Conservation (phyloP, 2,113 vertebrate genomes). For the Callipepla californica region DNA sequence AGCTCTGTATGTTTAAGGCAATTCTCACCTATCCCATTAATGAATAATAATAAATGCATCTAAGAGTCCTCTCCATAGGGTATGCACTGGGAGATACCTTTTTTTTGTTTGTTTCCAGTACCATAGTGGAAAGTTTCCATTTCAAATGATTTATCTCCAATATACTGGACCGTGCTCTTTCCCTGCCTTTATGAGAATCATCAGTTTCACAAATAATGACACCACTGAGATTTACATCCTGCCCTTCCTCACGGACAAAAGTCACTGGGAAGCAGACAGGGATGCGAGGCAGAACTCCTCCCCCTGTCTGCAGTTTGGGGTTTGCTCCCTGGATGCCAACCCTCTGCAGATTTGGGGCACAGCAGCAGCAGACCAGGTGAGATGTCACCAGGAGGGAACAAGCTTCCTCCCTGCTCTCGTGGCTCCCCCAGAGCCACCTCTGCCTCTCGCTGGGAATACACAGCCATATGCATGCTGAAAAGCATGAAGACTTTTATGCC, state of each 20-base stretch:
- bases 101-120: neutral
- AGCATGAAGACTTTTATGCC: neutral
- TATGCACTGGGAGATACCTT: neutral
- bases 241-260: neutral
- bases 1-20: neutral
- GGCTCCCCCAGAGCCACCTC: neutral
- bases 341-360: neutral
- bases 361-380: neutral
- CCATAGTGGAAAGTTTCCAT: neutral
- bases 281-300: neutral
- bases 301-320: neutral
- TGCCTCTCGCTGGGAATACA: neutral
- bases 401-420: fast-evolving
- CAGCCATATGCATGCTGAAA: neutral
- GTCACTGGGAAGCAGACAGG: neutral
- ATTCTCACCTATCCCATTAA: neutral
- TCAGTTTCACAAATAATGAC: neutral
- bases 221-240: neutral
- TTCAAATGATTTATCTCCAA: neutral
- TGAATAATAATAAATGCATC: neutral
- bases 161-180: neutral
- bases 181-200: neutral
- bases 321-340: neutral
- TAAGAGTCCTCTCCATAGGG: neutral
- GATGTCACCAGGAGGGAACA: no score